phyloP scores from a whole-genome alignment of 2,888 invertebrate species.

The Agrotis puta region DNA sequence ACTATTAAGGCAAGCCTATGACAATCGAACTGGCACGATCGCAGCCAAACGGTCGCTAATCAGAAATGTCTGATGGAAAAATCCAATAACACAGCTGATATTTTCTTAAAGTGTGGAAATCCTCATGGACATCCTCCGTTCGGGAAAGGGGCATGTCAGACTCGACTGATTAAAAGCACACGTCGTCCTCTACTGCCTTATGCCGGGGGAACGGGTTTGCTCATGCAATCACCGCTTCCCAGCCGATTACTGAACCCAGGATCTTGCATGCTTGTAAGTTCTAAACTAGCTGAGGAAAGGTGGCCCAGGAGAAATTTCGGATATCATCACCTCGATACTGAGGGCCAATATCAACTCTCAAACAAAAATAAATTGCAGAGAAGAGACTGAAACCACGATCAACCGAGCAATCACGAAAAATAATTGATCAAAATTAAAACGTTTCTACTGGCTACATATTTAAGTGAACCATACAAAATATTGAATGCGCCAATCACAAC shows the following conservation, averaged over 20 bases:
- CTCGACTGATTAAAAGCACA: too few species aligned
- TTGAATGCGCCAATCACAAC: conserved; percentile 54
- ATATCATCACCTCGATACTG: neutral
- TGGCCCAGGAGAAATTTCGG: neutral
- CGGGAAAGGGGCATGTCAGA: too few species aligned
- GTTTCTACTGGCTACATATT: conserved; percentile 24
- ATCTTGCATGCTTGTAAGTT: too few species aligned
- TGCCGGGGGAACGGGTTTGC: too few species aligned
- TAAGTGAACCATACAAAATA: conserved; percentile 25
- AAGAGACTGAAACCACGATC: neutral
- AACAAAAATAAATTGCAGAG: neutral
- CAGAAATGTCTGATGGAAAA: neutral
- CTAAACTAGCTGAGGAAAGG: too few species aligned
- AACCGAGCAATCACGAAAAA: conserved; percentile 21
- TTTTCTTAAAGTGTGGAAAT: too few species aligned
- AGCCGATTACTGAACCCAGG: too few species aligned
- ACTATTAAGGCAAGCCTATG: neutral
- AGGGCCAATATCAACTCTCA: too few species aligned
- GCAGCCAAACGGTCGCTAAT: neutral
- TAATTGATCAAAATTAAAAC: conserved; percentile 49
- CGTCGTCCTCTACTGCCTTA: too few species aligned
- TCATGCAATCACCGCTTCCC: too few species aligned
- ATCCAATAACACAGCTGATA: neutral
- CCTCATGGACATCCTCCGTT: too few species aligned
- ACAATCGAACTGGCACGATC: neutral